These are phyloP conservation scores for Eufriesea mexicana DNA, from an alignment of 1,140 invertebrate genomes.

Conservation along the genomic window DNA sequence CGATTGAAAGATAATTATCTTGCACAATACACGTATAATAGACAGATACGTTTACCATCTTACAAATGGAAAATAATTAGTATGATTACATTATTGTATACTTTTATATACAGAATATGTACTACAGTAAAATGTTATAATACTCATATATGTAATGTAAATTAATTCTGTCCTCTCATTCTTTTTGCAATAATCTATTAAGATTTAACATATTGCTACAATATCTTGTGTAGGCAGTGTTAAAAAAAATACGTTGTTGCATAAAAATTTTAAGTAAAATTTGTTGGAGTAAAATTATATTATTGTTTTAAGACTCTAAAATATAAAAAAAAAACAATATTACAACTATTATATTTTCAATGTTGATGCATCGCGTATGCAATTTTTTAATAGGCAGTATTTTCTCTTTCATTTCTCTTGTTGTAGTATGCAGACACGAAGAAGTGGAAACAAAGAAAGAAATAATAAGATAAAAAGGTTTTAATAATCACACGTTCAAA, in stretches of 20 bases:
- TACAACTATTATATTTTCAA: not conserved
- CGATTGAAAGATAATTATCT: constrained; percentile 41
- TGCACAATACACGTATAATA: constrained; percentile 16
- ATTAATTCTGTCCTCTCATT: constrained; percentile 7
- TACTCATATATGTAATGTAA: constrained; percentile 39
- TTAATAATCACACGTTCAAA: constrained; percentile 59
- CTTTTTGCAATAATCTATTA: constrained; percentile 10
- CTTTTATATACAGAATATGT: constrained; percentile 39
- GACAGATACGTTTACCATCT: not conserved
- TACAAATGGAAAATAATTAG: constrained; percentile 19
- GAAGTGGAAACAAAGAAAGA: constrained; percentile 32
- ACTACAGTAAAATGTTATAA: constrained; percentile 30
- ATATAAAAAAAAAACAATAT: not conserved
- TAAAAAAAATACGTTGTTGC: not conserved
- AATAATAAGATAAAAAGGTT: constrained; percentile 44
- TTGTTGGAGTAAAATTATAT: not conserved
- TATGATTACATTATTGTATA: constrained; percentile 33
- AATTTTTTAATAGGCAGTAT: not conserved
- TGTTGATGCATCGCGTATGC: not conserved
- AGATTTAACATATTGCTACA: not conserved
- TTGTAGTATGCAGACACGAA: constrained; percentile 17
- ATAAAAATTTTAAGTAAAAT: not conserved
- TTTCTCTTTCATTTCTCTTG: constrained; percentile 2
- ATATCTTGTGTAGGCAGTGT: not conserved
- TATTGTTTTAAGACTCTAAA: not conserved